Conservation (phyloP, 2,113 vertebrate species). For the Corythaixoides concolor region DNA sequence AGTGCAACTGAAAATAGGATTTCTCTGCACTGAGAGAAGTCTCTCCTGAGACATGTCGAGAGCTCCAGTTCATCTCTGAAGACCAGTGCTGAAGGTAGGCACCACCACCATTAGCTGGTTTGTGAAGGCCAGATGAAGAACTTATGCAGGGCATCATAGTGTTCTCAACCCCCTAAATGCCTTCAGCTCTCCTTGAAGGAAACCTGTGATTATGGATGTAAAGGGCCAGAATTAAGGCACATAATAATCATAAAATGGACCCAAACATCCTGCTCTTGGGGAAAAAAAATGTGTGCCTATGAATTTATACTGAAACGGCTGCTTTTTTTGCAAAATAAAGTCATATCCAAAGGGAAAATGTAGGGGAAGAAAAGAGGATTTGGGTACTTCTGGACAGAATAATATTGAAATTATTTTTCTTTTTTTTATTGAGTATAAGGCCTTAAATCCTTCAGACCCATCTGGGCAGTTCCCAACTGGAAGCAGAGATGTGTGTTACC, state of each 20-base stretch:
- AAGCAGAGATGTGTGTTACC: neutral
- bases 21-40: neutral
- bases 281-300: neutral
- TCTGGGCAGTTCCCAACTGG: neutral
- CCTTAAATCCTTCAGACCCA: neutral
- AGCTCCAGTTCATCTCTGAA: neutral
- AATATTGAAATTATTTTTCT: neutral
- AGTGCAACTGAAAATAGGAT: neutral
- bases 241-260: neutral
- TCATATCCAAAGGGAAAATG: neutral
- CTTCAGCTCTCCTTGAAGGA: neutral
- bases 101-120: neutral
- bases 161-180: neutral
- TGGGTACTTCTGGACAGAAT: neutral
- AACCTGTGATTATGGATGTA: neutral
- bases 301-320: neutral
- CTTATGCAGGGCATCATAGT: fast-evolving
- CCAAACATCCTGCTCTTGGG: neutral
- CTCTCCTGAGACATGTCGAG: neutral
- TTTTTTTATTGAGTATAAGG: neutral
- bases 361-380: neutral
- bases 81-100: neutral
- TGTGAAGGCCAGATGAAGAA: neutral
- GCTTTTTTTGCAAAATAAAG: neutral
- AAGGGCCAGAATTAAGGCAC: neutral